Conservation (phyloP, 2,888 invertebrate genomes). For the Thera britannica region DNA sequence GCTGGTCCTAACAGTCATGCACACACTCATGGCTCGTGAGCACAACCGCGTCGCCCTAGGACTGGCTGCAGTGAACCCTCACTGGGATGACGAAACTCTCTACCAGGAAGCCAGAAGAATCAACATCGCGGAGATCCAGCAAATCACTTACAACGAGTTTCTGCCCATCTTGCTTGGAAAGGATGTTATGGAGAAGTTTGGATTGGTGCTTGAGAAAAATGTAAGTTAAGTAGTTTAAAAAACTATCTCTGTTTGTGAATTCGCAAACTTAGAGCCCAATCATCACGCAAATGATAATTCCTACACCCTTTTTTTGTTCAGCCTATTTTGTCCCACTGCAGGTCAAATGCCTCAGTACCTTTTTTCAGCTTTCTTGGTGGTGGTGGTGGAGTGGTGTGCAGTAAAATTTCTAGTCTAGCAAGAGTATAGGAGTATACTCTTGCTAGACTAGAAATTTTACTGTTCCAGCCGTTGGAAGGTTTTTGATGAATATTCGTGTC, state of each 20-base stretch:
- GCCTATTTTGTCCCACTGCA: too few species aligned
- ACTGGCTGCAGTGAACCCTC: conserved; percentile 92
- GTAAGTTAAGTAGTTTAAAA: conserved; percentile 57
- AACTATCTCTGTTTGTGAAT: background rate
- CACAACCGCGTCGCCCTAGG: conserved; percentile 94
- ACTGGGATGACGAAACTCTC: conserved; percentile 96
- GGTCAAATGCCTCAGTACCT: too few species aligned
- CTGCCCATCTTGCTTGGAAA: conserved; percentile 94
- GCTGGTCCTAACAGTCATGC: conserved; percentile 94
- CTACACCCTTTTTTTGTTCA: too few species aligned
- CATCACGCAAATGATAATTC: too few species aligned
- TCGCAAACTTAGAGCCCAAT: background rate
- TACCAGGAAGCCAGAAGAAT: conserved; percentile 95
- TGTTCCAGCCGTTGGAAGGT: too few species aligned
- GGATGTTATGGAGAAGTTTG: conserved; percentile 96
- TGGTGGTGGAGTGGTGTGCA: too few species aligned
- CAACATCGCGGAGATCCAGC: conserved; percentile 94
- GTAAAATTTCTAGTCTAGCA: too few species aligned
- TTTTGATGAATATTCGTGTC: too few species aligned
- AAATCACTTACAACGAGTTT: conserved; percentile 96
- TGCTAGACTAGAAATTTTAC: too few species aligned
- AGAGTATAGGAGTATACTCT: too few species aligned
- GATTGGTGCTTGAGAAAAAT: conserved; percentile 92
- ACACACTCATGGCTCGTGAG: conserved; percentile 95
- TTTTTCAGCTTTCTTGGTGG: too few species aligned